phyloP scores from a whole-genome alignment of 1,140 invertebrate genomes.

The Radopholus similis region DNA sequence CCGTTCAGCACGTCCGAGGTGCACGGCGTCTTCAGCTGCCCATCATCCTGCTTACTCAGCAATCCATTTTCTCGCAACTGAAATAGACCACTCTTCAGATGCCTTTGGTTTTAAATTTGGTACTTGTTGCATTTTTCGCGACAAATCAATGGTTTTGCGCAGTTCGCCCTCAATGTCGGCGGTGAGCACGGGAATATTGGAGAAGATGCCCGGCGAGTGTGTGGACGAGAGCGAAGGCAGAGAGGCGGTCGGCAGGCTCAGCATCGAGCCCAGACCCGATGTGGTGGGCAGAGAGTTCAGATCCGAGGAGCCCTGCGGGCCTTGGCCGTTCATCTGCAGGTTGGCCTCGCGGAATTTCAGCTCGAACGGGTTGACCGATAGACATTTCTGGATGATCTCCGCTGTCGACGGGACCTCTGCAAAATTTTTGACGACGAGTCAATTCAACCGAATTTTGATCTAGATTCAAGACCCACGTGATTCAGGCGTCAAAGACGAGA shows the following conservation, averaged over 20 bases:
- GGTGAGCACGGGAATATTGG: constrained; percentile 41
- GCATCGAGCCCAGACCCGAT: constrained; percentile 31
- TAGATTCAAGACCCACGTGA: constrained; percentile 9
- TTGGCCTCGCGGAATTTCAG: constrained; percentile 51
- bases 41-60: constrained; percentile 36
- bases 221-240: constrained; percentile 14
- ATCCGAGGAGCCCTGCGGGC: neutral
- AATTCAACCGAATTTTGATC: neutral
- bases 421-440: no score
- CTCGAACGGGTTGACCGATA: constrained; percentile 45
- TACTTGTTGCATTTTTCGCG: constrained; percentile 41
- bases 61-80: constrained; percentile 38
- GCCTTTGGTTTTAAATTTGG: neutral
- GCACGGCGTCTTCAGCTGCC: constrained; percentile 35
- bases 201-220: constrained; percentile 47
- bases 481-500: constrained; percentile 33
- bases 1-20: constrained; percentile 46
- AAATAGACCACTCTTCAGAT: neutral
- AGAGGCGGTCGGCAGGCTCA: constrained; percentile 40
- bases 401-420: constrained; percentile 47
- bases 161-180: constrained; percentile 40
- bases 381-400: constrained; percentile 48
- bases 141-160: constrained; percentile 43
- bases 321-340: constrained; percentile 38
- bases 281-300: neutral